Percentiles rank a stretch among this genome's conserved stretches.
Evolutionary conservation across 2,797 vertebrate genomes (phyloP).

Genomic region (Cossypha heuglini): DNA sequence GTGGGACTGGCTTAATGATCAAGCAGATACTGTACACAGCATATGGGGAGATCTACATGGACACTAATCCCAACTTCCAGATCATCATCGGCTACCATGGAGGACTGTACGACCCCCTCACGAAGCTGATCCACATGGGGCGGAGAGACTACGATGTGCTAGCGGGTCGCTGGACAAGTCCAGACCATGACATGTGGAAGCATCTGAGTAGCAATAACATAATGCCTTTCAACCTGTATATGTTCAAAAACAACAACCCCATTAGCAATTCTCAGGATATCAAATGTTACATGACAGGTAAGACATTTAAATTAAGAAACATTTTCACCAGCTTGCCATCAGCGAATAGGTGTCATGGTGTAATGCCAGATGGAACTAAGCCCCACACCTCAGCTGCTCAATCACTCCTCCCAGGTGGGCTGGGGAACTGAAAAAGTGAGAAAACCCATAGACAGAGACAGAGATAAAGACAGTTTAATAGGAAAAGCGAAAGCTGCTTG

Average conservation of each 20-base stretch:
- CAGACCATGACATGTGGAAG: constrained; percentile 92
- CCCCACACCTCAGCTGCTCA: background rate
- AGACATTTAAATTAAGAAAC: constrained; percentile 25
- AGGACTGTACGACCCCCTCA: constrained; percentile 94
- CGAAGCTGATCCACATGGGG: constrained; percentile 94
- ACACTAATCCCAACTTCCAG: constrained; percentile 95
- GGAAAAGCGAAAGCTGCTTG: background rate
- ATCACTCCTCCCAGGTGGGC: background rate
- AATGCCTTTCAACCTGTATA: constrained; percentile 96
- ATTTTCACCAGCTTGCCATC: background rate
- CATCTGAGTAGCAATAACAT: constrained; percentile 89
- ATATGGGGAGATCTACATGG: constrained; percentile 95
- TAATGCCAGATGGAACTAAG: background rate
- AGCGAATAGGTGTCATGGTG: background rate
- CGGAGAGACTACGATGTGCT: constrained; percentile 93
- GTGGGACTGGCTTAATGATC: constrained; percentile 94
- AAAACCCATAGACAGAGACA: background rate
- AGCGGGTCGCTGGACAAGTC: constrained; percentile 95
- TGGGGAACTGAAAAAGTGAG: background rate
- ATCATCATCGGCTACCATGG: constrained; percentile 94
- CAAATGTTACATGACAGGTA: constrained; percentile 99
- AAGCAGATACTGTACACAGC: constrained; percentile 95
- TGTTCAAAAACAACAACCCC: constrained; percentile 99
- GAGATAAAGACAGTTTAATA: background rate
- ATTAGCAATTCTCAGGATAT: constrained; percentile 93